Base-by-base conservation (phyloP, 2,888 invertebrate genomes). In the Leptinotarsa juncta region DNA sequence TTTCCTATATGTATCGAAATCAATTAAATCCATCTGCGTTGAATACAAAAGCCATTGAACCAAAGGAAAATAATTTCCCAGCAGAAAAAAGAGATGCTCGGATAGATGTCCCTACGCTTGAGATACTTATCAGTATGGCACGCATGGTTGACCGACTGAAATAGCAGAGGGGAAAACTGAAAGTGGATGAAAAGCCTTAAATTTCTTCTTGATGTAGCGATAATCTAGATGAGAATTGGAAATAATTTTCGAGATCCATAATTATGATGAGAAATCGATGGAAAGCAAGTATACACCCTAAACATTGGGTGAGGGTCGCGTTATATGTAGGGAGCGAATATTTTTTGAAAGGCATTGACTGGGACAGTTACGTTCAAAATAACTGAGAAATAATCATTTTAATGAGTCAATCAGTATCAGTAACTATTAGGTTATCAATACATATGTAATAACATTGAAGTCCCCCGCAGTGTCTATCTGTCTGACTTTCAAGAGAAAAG, bases 111-210 rank as follows among this genome's bases (percentile, higher is more conserved):
- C 65, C 60, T 72, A 48, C 62, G 55, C 49, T 69, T 73, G 71
- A 72, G 77, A 79, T 79, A 77, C 74, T 80, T 76, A 79, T 78
- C 75, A 75, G 71, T 80, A 76, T 77, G 76, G 75, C 79, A 78
- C 77, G 79, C 77, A 73, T 80, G 80, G 75, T 73, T 77, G 79
- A 77, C 77, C 79, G 78, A 77, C 74, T 77, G 80, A 78, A 73
- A 80, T 73, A 72, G 77, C 51, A 51, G 48, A 51, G 26, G 50
- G 77, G 76, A 73, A 67, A 77, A 78, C 77, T 77, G 74, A 79
- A 57, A 75, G 72, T 73, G 73, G 72, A 77, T 77, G 67, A 73
- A 77, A 71, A 71, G 71, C 71, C 68, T 49, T 48, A 65, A 65
- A 62, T 70, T 60, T 70, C 67, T 67, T 48, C 67, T 67, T 67